Evolutionary conservation across 2,888 invertebrate species (phyloP), one percentile per base, ranked within the genome.

Genomic region (Dicyrtomina minuta): DNA sequence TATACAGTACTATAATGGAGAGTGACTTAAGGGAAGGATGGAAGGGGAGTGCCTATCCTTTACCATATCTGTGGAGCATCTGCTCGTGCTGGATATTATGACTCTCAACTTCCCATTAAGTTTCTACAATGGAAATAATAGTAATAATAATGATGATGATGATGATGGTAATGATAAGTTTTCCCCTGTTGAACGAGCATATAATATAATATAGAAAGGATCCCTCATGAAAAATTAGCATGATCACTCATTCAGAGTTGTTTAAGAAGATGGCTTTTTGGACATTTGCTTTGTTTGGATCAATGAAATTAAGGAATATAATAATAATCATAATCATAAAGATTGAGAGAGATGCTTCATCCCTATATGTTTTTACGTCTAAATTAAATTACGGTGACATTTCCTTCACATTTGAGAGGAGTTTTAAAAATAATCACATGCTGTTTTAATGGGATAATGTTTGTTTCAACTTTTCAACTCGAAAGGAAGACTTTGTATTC

Each of bases 241-340:
- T 24, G 24, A 55, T 55, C 55, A 55, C 55, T 27, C 55, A 55
- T 55, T 55, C 24, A 55, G n/a, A 55, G 55, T 55, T 55, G 27
- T 55, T 55, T 55, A 55, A 24, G 3, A 55, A 24, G 3, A 55
- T 26, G 55, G 55, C 22, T 26, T 55, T 55, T 55, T 22, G 8
- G 33, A 33, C 4, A n/a, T 17, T 20, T 46, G 15, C 22, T 20
- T 20, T 2, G 17, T 5, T 60, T 60, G 59, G 20, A 60, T 43
- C 44, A 61, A 26, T 61, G 49, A 61, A 46, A 61, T 22, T 61
- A 61, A 46, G 26, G n/a, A n/a, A n/a, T n/a, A n/a, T n/a, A 26
- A 61, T 61, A 15, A 27, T 61, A 61, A 61, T 61, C 61, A 61
- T 61, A 61, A 46, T 46, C 46, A 61, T 61, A 61, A 61, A 61